Conservation (phyloP, 2,113 vertebrate species). For the Trachemys scripta region DNA sequence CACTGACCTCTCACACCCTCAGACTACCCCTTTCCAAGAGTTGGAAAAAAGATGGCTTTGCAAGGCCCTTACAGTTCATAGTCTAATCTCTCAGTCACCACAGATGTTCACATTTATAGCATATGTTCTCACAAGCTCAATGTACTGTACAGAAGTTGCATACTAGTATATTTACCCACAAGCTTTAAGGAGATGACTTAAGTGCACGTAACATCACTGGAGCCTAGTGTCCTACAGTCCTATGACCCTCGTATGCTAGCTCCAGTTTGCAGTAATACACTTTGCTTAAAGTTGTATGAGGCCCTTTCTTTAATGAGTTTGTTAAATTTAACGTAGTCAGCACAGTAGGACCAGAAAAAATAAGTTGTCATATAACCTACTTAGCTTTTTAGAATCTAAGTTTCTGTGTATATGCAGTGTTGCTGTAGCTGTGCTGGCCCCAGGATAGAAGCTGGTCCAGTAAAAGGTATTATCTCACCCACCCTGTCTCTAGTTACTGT, state of each 20-base stretch:
- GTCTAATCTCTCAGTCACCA: neutral
- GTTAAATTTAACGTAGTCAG: neutral
- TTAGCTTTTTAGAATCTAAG: neutral
- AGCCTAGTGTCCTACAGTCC: neutral
- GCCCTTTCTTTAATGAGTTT: neutral
- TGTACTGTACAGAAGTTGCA: neutral
- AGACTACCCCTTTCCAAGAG: neutral
- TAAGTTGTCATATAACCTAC: neutral
- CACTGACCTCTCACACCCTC: neutral
- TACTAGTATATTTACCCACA: neutral
- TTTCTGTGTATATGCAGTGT: neutral
- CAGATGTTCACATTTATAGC: neutral
- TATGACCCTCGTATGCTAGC: neutral
- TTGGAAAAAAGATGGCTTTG: neutral
- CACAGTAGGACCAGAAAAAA: neutral
- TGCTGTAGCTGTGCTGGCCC: neutral
- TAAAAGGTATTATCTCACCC: neutral
- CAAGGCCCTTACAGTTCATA: neutral
- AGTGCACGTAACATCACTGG: neutral
- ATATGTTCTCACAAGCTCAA: neutral
- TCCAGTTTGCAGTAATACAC: neutral
- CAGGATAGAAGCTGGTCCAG: neutral
- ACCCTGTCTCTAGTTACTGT: neutral
- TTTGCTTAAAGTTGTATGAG: neutral
- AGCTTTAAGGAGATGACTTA: neutral